phyloP scores from a whole-genome alignment of 2,797 vertebrate genomes.

The Syndactyla subalaris region DNA sequence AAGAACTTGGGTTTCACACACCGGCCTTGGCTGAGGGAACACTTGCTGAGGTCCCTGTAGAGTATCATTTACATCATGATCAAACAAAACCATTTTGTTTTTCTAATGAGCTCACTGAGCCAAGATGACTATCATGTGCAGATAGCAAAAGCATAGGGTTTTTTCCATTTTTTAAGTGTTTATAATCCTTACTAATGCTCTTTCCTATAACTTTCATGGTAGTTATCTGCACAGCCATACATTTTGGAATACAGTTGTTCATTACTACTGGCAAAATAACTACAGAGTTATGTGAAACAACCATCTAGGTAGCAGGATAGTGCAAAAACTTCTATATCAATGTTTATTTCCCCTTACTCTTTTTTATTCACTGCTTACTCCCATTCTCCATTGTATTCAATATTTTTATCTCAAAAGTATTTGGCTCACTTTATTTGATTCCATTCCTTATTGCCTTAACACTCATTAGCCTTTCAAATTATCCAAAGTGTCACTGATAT shows the following conservation, averaged over 20 bases:
- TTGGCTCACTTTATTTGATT: neutral
- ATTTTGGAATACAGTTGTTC: constrained; percentile 5
- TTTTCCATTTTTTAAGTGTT: neutral
- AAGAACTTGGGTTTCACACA: neutral
- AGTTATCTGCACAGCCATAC: neutral
- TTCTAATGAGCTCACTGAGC: constrained; percentile 46
- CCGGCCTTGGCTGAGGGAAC: neutral
- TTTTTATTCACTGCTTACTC: neutral
- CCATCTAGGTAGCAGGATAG: neutral
- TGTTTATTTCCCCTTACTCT: neutral
- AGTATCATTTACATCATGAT: constrained; percentile 6
- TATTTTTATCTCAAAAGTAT: neutral
- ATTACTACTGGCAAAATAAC: neutral
- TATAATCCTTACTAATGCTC: neutral
- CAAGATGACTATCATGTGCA: constrained; percentile 5
- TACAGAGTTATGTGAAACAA: neutral
- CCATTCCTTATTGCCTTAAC: neutral
- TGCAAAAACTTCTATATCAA: neutral
- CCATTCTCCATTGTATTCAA: neutral
- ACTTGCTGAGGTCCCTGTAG: constrained; percentile 2
- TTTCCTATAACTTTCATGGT: neutral
- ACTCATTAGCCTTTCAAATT: neutral
- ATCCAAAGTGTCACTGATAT: neutral
- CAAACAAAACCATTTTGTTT: constrained; percentile 48
- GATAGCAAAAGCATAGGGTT: neutral